Evolutionary conservation across 2,888 invertebrate genomes (phyloP).

Genomic region (Phyllotreta cruciferae): DNA sequence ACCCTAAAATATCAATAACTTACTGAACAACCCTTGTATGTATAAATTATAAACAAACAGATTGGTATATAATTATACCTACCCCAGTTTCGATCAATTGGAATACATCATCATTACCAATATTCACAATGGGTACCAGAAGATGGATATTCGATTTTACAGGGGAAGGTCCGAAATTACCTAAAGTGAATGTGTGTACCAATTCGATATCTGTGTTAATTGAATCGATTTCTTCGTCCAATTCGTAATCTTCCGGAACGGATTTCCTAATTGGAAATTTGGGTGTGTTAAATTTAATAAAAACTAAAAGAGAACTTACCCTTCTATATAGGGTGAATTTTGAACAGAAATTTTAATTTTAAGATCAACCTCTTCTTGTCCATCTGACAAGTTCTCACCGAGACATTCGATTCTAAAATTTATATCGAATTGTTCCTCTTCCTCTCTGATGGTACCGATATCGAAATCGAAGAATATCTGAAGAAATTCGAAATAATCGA

Average conservation of each 20-base stretch:
- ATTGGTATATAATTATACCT: conserved; percentile 13
- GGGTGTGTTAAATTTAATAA: background rate
- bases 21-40: conserved; percentile 16
- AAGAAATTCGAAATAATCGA: conserved; percentile 27
- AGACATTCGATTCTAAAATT: conserved; percentile 39
- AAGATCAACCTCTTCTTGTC: conserved; percentile 23
- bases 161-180: conserved; percentile 42
- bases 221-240: conserved; percentile 23
- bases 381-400: conserved; percentile 37
- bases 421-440: conserved; percentile 27
- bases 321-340: conserved; percentile 42
- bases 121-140: conserved; percentile 30
- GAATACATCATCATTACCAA: conserved; percentile 31
- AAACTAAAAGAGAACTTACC: conserved; percentile 37
- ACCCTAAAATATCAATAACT: conserved; percentile 6
- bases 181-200: conserved; percentile 36
- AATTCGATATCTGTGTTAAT: conserved; percentile 29
- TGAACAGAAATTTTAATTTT: conserved; percentile 30
- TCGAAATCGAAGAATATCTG: conserved; percentile 35
- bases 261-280: conserved; percentile 37
- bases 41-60: no score
- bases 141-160: conserved; percentile 36
- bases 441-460: conserved; percentile 27
- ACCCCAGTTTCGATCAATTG: conserved; percentile 34
- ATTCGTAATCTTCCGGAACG: conserved; percentile 38